Evolutionary conservation across 2,888 invertebrate genomes (phyloP).

Genomic region (Noctua pronuba): DNA sequence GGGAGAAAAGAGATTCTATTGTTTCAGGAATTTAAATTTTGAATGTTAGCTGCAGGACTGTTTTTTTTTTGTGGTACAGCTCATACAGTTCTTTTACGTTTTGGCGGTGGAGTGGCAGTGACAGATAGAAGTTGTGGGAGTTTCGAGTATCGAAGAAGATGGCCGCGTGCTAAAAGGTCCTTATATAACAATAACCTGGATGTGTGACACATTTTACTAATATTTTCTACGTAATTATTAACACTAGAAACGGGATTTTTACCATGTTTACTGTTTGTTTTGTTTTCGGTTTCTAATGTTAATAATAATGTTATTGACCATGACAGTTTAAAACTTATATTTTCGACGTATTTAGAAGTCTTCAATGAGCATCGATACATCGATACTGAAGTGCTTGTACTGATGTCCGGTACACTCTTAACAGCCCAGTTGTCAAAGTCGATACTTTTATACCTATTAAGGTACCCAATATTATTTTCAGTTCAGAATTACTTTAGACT

Average conservation of each 20-base stretch:
- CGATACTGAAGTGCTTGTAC: neutral
- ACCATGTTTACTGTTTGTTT: no score
- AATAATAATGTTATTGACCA: no score
- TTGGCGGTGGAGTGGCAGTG: neutral
- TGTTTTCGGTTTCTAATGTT: no score
- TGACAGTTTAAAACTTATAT: no score
- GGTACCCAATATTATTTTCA: neutral
- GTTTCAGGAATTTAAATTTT: conserved; percentile 59
- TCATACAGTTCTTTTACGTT: neutral
- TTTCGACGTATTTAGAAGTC: neutral
- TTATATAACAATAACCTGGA: neutral
- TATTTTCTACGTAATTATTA: neutral
- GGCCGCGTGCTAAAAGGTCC: neutral
- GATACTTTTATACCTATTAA: neutral
- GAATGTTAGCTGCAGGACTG: neutral
- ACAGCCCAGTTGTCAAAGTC: neutral
- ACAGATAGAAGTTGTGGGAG: no score
- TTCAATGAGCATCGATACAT: neutral
- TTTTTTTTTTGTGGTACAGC: neutral
- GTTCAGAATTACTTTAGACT: neutral
- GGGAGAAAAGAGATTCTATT: conserved; percentile 58
- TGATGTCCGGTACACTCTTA: neutral
- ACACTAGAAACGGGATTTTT: no score
- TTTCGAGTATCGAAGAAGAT: neutral
- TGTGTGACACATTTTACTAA: neutral